Base-by-base conservation (phyloP, 2,888 invertebrate species). In the Eurytoma californica region DNA sequence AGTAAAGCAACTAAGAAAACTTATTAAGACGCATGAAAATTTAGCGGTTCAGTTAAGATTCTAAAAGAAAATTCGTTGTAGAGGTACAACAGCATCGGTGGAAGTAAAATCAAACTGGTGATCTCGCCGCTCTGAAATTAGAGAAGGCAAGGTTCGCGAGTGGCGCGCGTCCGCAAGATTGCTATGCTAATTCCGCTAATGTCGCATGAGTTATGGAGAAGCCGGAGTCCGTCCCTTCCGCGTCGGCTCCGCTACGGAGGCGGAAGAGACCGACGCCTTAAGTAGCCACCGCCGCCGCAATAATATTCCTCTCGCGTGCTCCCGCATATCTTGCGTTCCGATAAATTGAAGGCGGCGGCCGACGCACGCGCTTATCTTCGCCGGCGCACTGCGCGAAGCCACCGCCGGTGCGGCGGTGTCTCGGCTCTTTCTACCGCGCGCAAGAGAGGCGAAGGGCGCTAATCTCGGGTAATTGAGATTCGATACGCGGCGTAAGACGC, bases 161-260 rank as follows among this genome's bases (percentile, higher is more conserved):
- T 16, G 55, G 30, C 51, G 20, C 30, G 18, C 53, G 63, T 53
- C 20, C 65, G 68, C 75, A 75, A 85, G 85, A 86, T 86, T 84
- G 85, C 85, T 87, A 87, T 87, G 87, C 86, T 87, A 88, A 87
- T 88, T 87, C 82, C 80, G 82, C 85, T 87, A 86, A 87, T 86
- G 86, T 86, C 85, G 82, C 84, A 86, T 86, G 86, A 88, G 80
- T 88, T 88, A 87, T 84, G 82, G 81, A 72, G 51, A 49, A 24
- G 58, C 55, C 49, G 53, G 1, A 20, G 51, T 24, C 3, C 55
- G 58, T 61, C 55, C 20, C 47, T 63, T 63, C 61, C 30, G 72
- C 72, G 47, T 20, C 55, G 5, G 14, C 83, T 84, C 83, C 80
- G 81, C 83, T 81, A 82, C 83, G 83, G 83, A 84, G 84, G 83